Base-by-base conservation (phyloP, 1,140 invertebrate genomes). In the Psilanteris sp. region DNA sequence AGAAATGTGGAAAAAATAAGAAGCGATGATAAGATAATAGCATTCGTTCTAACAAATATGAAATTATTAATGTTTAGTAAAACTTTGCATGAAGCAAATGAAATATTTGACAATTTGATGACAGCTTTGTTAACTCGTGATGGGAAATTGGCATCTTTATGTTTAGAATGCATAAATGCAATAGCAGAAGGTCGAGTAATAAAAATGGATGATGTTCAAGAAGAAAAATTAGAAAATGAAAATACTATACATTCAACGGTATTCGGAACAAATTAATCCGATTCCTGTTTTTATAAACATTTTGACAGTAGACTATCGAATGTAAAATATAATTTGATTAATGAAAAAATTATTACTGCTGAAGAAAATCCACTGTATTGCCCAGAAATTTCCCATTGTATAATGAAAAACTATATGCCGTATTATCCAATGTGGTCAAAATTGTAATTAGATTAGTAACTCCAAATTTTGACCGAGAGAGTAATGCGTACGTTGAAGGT, bases 401-500 rank as follows among this genome's bases (percentile, higher is more conserved):
- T 36, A 8, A 36, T 36, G 14, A 36, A 48, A 48, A 10, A n/a
- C 1, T 32, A 1, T n/a, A 32, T 22, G 20, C 22, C 41, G 6
- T 27, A 44, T 9, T 13, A 36, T 0, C 44, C 67, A 7, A 54
- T 72, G 27, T 72, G 68, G 68, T 16, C 57, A 10, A 27, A 48
- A 14, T 57, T 6, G 20, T 59, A 1, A 34, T 6, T 13, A 11
- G 27, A 9, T n/a, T n/a, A n/a, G 6, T 24, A 1, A 29, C 57
- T 20, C 32, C 31, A 1, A 11, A 52, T n/a, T 64, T 73, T 14
- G 29, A 48, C 0, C 14, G 52, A 6, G n/a, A 64, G 7, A 62
- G 59, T 15, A 73, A 73, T 22, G 34, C 34, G 0, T 36, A 50
- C 8, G 43, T 73, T 6, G 48, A 73, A 59, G 16, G 39, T 15